These are phyloP conservation scores for Cervus canadensis DNA, from an alignment of 2,113 vertebrate genomes.

Conservation along the genomic window DNA sequence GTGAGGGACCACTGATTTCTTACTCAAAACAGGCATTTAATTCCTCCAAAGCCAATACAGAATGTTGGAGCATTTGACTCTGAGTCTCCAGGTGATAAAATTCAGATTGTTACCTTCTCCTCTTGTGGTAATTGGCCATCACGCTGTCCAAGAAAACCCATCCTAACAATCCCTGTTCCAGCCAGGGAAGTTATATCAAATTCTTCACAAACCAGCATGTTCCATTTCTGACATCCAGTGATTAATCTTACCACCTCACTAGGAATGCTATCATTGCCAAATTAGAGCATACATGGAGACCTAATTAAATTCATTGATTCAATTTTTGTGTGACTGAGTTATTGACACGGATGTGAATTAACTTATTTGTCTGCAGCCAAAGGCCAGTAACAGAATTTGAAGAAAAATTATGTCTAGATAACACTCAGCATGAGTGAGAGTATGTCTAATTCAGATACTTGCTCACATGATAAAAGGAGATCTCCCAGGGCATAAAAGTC, in stretches of 20 bases:
- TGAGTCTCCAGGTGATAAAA: rapidly evolving
- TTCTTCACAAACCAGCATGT: neutral
- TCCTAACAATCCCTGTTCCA: rapidly evolving
- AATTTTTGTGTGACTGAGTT: slow-evolving; percentile 19
- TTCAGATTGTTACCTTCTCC: neutral
- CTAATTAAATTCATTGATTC: slow-evolving; percentile 38
- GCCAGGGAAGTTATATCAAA: neutral
- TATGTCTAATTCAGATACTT: neutral
- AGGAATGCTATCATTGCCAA: neutral
- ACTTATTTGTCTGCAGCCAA: neutral
- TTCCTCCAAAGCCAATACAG: neutral
- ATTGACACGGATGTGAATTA: slow-evolving; percentile 6
- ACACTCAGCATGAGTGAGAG: neutral
- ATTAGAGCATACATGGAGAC: neutral
- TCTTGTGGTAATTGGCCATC: rapidly evolving
- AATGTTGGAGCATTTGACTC: neutral
- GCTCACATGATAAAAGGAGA: rapidly evolving
- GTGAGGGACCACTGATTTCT: neutral
- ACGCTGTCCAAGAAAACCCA: rapidly evolving
- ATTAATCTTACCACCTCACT: neutral
- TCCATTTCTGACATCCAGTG: neutral
- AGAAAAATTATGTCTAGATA: neutral
- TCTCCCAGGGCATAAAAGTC: neutral
- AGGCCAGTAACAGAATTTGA: slow-evolving; percentile 22
- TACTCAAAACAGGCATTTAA: neutral